Evolutionary conservation across 2,113 vertebrate genomes (phyloP).

Genomic region (Camelus bactrianus): DNA sequence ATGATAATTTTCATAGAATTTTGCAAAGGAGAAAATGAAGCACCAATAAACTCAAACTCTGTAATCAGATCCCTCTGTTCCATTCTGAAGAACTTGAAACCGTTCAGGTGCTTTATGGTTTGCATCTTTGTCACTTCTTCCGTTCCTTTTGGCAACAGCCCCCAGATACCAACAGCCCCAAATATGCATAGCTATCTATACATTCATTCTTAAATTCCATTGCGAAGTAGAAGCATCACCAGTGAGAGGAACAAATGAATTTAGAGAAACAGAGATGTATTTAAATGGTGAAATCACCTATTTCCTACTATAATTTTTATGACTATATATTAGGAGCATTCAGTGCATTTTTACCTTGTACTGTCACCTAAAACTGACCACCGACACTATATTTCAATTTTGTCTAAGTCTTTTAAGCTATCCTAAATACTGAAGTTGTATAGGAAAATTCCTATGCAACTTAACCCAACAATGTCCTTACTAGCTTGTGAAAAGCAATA

Average conservation of each 20-base stretch:
- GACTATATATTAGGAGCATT: neutral
- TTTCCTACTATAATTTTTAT: neutral
- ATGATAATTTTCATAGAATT: neutral
- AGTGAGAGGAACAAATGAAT: neutral
- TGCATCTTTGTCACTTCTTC: neutral
- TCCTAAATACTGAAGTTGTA: neutral
- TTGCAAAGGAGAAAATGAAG: neutral
- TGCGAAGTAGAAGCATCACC: neutral
- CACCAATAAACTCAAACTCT: neutral
- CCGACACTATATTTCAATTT: neutral
- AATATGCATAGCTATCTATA: neutral
- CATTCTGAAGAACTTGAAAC: neutral
- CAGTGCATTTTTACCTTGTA: neutral
- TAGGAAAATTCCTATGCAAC: neutral
- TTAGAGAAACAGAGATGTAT: neutral
- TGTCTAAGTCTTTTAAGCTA: neutral
- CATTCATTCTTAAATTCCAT: neutral
- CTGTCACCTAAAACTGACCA: neutral
- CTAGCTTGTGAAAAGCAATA: neutral
- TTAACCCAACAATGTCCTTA: neutral
- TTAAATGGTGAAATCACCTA: neutral
- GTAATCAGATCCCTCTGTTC: neutral
- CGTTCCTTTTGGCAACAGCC: neutral
- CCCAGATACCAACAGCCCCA: neutral
- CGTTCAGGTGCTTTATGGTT: neutral